Conservation (phyloP, 2,113 vertebrate genomes). For the Eubucco bourcierii region DNA sequence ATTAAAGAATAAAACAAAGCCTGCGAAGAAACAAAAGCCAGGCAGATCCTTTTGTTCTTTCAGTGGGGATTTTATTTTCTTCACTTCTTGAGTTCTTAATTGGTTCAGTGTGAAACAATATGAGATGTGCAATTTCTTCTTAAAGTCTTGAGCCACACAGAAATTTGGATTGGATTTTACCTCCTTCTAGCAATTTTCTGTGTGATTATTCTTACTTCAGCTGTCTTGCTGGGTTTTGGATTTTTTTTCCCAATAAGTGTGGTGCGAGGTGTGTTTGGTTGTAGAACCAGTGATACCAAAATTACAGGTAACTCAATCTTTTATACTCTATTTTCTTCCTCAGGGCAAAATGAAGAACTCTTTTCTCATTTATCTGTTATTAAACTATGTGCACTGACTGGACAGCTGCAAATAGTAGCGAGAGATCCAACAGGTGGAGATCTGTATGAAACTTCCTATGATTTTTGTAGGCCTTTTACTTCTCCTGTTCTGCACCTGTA, state of each 20-base stretch:
- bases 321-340: neutral
- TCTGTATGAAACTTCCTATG: neutral
- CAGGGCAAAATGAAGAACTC: neutral
- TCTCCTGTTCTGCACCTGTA: neutral
- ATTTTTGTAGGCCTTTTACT: neutral
- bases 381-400: neutral
- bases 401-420: neutral
- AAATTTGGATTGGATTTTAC: neutral
- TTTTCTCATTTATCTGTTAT: neutral
- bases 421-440: neutral
- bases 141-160: neutral
- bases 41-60: neutral
- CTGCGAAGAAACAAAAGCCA: neutral
- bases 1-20: neutral
- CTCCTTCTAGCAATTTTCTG: neutral
- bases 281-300: neutral
- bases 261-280: neutral
- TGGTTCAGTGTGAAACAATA: neutral
- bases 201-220: neutral
- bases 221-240: neutral
- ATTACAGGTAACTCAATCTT: neutral
- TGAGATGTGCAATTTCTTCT: neutral
- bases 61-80: neutral
- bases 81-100: neutral
- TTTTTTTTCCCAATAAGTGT: neutral